Base-by-base conservation (phyloP, 2,797 vertebrate species). In the Cossypha dichroa region DNA sequence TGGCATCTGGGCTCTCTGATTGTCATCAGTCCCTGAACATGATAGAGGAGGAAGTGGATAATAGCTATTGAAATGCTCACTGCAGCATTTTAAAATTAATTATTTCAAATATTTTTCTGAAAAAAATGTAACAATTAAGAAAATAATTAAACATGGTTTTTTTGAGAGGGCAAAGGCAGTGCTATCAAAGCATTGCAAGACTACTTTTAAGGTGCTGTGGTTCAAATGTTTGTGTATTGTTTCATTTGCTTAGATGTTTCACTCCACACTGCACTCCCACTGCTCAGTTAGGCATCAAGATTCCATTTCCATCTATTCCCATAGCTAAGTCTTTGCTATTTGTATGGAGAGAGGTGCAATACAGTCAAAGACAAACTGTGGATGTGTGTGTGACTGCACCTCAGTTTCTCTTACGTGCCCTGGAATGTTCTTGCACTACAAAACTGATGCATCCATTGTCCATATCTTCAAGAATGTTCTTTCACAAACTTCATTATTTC, bases 61-160 rank as follows among this genome's bases (percentile, higher is more conserved):
- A 91, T 28, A 74, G 56, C 48, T 48, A 86, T 62, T 64, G 23
- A 96, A 88, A 79, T 54, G 36, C 49, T 92, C 29, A 43, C 31
- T 69, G 68, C 40, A 72, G 19, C 58, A 59, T 87, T 97, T 93
- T 13, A 52, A 85, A 90, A 95, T 52, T 29, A 88, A 85, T 79
- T n/a, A 66, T 89, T 94, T 80, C 6, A 83, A 95, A 92, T 91
- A 81, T 90, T 96, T 90, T 89, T 29, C 19, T 70, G 19, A 15
- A 17, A 17, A 63, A 67, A 6, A 1, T 8, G 29, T 8, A 31
- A 13, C 45, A 59, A 56, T 52, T 69, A 62, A 22, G 55, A 48
- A 94, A 86, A 87, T 21, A 76, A 81, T 78, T 69, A 88, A 84
- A 34, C 3, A 13, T 7, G 6, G 1, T 18, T 93, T 93, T 86